Evolutionary conservation across 30 jellyfish, hydroid and myxozoan species (phyloP).

Genomic region (Morbakka virulenta): DNA sequence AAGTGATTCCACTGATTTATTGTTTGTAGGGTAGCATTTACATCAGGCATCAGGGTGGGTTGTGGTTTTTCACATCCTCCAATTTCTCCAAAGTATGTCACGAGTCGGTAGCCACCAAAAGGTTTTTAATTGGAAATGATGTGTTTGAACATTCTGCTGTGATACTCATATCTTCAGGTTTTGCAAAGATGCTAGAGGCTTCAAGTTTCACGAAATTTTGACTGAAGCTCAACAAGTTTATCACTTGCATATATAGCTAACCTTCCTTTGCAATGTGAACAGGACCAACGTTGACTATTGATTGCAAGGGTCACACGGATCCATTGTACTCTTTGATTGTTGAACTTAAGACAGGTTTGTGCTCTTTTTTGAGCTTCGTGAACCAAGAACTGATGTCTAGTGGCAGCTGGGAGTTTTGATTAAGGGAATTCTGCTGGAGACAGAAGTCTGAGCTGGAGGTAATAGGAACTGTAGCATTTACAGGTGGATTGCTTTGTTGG

Average conservation of each 20-base stretch:
- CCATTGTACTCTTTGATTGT: constrained; percentile 56
- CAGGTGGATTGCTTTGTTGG: too few relatives aligned
- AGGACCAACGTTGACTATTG: constrained; percentile 65
- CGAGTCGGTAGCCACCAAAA: constrained; percentile 61
- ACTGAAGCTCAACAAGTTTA: constrained; percentile 33
- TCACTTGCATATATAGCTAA: constrained; percentile 32
- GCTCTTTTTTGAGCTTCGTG: constrained; percentile 3
- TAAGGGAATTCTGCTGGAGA: too few relatives aligned
- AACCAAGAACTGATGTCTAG: too few relatives aligned
- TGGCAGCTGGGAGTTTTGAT: too few relatives aligned
- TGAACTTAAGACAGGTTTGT: constrained; percentile 29
- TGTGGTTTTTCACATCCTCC: constrained; percentile 60
- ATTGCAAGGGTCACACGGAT: constrained; percentile 41
- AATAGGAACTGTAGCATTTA: too few relatives aligned
- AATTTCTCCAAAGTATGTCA: constrained; percentile 56
- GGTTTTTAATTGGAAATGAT: constrained; percentile 57
- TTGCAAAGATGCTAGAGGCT: constrained; percentile 28
- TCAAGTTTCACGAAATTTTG: constrained; percentile 46
- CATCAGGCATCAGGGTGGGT: constrained; percentile 73
- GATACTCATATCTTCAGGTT: constrained; percentile 46
- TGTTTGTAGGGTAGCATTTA: constrained; percentile 46
- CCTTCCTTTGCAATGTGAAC: constrained; percentile 46
- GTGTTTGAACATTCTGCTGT: constrained; percentile 49
- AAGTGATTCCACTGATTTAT: constrained; percentile 53
- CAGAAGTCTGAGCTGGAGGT: too few relatives aligned